Conservation (phyloP, 2,797 vertebrate genomes). For the Phrynocephalus guinanensis region DNA sequence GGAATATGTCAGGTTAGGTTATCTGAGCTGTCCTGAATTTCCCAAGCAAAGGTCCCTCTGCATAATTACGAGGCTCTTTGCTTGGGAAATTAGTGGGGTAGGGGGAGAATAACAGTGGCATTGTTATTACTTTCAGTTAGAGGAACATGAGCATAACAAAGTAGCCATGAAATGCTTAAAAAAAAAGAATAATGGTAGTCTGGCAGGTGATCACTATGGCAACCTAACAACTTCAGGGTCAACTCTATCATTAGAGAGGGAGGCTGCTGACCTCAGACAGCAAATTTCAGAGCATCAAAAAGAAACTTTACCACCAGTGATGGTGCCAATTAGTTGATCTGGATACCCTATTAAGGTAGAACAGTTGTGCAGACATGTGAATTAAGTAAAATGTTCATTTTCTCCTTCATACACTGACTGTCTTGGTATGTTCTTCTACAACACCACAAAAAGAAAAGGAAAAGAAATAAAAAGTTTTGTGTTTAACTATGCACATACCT, state of each 20-base stretch:
- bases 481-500: background rate
- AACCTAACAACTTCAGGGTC: background rate
- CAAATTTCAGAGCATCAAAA: background rate
- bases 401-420: background rate
- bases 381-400: background rate
- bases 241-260: background rate
- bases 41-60: background rate
- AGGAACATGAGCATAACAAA: slow-evolving; percentile 14
- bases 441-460: background rate
- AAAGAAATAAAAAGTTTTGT: background rate
- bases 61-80: background rate
- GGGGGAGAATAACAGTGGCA: background rate
- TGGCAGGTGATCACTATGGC: background rate
- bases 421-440: background rate
- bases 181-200: background rate
- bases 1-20: background rate
- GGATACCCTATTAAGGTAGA: background rate
- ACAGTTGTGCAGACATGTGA: background rate
- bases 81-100: background rate
- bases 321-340: background rate
- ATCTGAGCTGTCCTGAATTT: background rate
- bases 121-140: slow-evolving; percentile 12
- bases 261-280: background rate
- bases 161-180: background rate
- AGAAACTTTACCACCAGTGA: background rate